These are phyloP conservation scores for Panurus biarmicus DNA, from an alignment of 2,113 vertebrate species.

Conservation along the genomic window DNA sequence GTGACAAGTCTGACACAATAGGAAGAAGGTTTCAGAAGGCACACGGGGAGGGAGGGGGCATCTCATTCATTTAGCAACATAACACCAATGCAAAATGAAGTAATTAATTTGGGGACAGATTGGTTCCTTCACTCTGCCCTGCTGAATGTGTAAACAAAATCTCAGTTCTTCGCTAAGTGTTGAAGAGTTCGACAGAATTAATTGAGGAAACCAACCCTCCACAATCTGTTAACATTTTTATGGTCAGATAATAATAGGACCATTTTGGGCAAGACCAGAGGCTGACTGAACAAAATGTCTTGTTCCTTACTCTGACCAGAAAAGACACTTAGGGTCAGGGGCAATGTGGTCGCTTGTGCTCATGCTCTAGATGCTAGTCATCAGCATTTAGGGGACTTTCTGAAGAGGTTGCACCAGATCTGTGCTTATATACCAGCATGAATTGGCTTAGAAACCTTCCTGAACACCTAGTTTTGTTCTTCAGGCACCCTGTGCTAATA, in stretches of 20 bases:
- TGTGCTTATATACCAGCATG: not conserved
- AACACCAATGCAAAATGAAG: conserved; percentile 44
- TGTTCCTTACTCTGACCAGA: not conserved
- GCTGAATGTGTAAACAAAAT: conserved; percentile 59
- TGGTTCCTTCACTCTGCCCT: conserved; percentile 50
- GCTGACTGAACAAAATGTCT: not conserved
- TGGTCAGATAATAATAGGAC: not conserved
- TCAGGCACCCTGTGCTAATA: not conserved
- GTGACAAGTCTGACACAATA: conserved; percentile 38
- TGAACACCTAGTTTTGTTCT: not conserved
- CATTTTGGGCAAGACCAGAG: not conserved
- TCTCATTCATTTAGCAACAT: conserved; percentile 55
- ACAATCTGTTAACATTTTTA: not conserved
- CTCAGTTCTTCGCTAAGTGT: conserved; percentile 12
- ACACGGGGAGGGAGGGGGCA: not conserved
- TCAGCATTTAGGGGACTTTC: not conserved
- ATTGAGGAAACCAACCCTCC: not conserved
- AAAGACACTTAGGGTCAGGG: not conserved
- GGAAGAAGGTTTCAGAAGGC: conserved; percentile 41
- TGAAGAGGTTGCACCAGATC: not conserved
- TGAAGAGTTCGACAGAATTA: conserved; percentile 4
- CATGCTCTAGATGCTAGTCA: not conserved
- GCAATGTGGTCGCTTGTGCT: not conserved
- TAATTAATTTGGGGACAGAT: conserved; percentile 63
- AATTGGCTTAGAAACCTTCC: not conserved